phyloP scores from a whole-genome alignment of 2,888 invertebrate genomes.

The Limnephilus lunatus region DNA sequence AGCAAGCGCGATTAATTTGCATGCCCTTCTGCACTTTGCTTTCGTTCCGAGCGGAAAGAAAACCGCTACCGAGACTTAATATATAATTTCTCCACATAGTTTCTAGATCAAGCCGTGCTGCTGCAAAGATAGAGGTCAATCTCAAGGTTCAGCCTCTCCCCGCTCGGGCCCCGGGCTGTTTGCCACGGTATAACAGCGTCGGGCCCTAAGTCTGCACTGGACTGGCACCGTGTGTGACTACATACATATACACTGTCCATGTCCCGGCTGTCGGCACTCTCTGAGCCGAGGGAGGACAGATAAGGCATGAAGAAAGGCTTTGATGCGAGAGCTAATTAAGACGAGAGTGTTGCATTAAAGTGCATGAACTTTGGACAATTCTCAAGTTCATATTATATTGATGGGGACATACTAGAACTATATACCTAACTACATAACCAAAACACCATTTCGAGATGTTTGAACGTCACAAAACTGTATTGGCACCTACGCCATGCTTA shows the following conservation, averaged over 20 bases:
- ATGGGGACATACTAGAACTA: not conserved
- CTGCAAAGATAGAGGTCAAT: conserved; percentile 15
- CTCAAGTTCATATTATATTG: not conserved
- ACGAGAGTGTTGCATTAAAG: not conserved
- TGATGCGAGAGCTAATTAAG: not conserved
- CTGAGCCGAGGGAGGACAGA: not conserved
- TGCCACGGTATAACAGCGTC: not conserved
- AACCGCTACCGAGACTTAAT: not conserved
- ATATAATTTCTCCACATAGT: not conserved
- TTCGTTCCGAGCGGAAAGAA: not conserved
- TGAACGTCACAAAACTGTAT: no score
- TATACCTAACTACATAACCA: not conserved
- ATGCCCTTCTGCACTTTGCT: not conserved
- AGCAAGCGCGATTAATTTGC: not conserved
- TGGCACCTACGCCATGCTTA: no score
- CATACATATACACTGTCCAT: no score
- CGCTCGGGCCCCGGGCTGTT: not conserved
- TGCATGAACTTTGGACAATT: not conserved
- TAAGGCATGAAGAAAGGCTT: not conserved
- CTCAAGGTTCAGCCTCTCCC: not conserved
- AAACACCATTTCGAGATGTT: no score
- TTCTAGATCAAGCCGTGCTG: not conserved
- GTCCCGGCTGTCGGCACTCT: not conserved
- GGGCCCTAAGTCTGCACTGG: not conserved
- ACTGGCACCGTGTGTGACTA: not conserved